Conservation (phyloP, 2,888 invertebrate species). For the Agrypnus murinus region DNA sequence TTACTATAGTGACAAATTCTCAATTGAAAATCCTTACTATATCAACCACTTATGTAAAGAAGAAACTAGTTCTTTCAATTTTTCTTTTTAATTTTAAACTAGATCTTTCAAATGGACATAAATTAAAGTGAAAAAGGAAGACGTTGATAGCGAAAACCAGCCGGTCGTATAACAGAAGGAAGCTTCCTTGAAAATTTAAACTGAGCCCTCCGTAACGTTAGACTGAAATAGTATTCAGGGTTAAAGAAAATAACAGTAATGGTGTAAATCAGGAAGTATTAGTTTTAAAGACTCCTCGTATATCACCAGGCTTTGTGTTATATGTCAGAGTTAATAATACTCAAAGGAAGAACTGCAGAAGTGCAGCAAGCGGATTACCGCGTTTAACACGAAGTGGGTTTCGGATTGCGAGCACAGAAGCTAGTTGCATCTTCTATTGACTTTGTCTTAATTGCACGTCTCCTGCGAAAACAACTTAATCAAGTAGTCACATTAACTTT, state of each 20-base stretch:
- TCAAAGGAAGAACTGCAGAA: conserved; percentile 1
- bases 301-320: conserved; percentile 4
- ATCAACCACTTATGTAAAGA: background rate
- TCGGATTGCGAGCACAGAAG: background rate
- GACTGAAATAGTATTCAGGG: background rate
- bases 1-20: no score
- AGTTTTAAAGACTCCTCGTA: conserved; percentile 15
- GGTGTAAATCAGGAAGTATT: conserved; percentile 23
- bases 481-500: conserved; percentile 16
- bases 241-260: conserved; percentile 9
- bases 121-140: background rate
- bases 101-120: no score
- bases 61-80: no score
- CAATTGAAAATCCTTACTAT: background rate
- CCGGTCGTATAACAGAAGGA: conserved; percentile 5
- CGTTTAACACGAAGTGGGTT: background rate
- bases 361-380: conserved; percentile 9
- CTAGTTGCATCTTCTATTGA: conserved; percentile 21
- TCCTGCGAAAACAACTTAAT: conserved; percentile 26
- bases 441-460: conserved; percentile 23
- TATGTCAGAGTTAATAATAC: conserved; percentile 16
- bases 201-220: background rate
- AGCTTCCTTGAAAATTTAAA: conserved; percentile 5
- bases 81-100: no score
- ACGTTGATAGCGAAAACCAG: background rate